Evolutionary conservation across 2,797 vertebrate genomes (phyloP), one percentile per base, ranked within the genome.

Genomic region (Myotis daubentonii): DNA sequence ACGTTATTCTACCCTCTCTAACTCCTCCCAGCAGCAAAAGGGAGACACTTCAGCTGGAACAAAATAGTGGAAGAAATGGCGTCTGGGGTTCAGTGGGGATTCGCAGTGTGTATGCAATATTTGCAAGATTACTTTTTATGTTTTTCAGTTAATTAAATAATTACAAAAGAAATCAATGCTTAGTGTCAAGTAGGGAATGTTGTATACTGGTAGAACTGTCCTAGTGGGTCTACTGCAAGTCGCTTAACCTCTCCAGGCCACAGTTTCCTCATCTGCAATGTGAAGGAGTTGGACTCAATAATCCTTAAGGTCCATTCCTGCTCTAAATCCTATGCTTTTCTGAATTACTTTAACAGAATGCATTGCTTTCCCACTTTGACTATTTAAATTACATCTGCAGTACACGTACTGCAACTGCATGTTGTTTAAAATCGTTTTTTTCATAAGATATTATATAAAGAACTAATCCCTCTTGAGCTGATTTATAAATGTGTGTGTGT

Each of bases 31-130:
- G 94, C 98, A 98, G 95, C 98, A 98, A 98, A 97, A 97, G 97
- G 98, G 92, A 98, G 96, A 96, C 81, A 97, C 97, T 97, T 97
- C 98, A 98, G 91, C 97, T 95, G 98, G 95, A 98, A 95, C 97
- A 97, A 97, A 98, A 97, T 97, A 97, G 94, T 98, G 97, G 97
- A 98, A 98, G 97, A 98, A 98, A 95, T 98, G 97, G 97, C 97
- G 97, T 97, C 97, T 98, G 98, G 97, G 97, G 98, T 98, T 98
- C 89, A 94, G 91, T 98, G 98, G 97, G 97, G 93, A 97, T 85
- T 97, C 96, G 93, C 97, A 97, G 76, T 98, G 96, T 98, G 91
- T 98, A 97, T 98, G 97, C 97, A 98, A 84, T 98, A 94, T 97
- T 98, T 98, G 96, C 95, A 97, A 98, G 89, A 96, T 97, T 98